Evolutionary conservation across 2,797 vertebrate species (phyloP), one percentile per base, ranked within the genome.

Genomic region (Sylvia borin): DNA sequence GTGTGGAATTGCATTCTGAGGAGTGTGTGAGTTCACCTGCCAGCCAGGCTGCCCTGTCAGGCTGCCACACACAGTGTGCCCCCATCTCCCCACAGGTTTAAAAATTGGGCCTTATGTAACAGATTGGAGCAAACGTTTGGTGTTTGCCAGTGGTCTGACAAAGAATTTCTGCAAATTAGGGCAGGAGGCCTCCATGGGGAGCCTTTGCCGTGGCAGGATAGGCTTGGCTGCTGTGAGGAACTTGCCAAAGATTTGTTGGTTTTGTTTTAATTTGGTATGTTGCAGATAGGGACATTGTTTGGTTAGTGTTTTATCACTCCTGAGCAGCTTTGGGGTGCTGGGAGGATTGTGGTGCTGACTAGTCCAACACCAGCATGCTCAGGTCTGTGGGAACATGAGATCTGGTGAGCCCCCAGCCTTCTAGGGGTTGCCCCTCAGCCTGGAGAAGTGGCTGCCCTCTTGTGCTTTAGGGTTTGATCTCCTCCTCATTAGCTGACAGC

Each of bases 101-200:
- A 70, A 92, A 88, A 70, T 11, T 13, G 72, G 65, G 78, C 91
- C 94, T 97, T 96, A 93, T 80, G 14, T 97, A 97, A 96, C 83
- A 70, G 66, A 85, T 36, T 58, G 94, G 89, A 95, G 92, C 13
- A 73, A 92, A 79, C 67, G 38, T 96, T 96, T 95, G 91, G 91
- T 92, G 95, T 95, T 96, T 96, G 93, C 90, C 93, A 94, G 87
- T 65, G 84, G 42, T 89, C 92, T 92, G 92, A 85, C 66, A 95
- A 85, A 93, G 90, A 93, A 92, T 88, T 53, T 88, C 89, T 90
- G 79, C 70, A 73, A 96, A 96, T 88, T 95, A 96, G 94, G 94
- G 71, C 93, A 96, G 95, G 96, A 97, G 93, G 94, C 94, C 92
- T 96, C 93, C 55, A 32, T 90, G 91, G 95, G 94, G 95, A 96